Evolutionary conservation across 1,140 invertebrate genomes (phyloP).

Genomic region (Gryon sp.): DNA sequence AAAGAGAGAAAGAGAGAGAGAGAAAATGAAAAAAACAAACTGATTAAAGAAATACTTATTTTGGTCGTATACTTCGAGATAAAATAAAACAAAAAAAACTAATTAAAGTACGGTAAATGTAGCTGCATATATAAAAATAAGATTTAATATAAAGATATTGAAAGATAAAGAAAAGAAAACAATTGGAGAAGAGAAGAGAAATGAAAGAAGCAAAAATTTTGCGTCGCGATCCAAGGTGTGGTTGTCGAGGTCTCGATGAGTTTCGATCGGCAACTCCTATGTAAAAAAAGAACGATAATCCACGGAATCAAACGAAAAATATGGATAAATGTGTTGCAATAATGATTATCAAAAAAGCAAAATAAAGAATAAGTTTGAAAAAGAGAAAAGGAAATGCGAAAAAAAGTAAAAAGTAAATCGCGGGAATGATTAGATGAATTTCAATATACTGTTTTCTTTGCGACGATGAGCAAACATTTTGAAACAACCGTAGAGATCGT

Average conservation of each 20-base stretch:
- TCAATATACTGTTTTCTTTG: slow-evolving; percentile 44
- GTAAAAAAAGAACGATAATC: slow-evolving; percentile 21
- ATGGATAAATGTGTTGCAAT: slow-evolving; percentile 17
- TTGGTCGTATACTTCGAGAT: slow-evolving; percentile 57
- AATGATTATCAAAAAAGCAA: slow-evolving; percentile 15
- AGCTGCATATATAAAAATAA: slow-evolving; percentile 56
- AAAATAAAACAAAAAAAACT: slow-evolving; percentile 35
- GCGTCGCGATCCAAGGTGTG: slow-evolving; percentile 59
- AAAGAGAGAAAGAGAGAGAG: too few relatives aligned
- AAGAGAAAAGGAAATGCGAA: too few relatives aligned
- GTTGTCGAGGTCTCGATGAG: slow-evolving; percentile 56
- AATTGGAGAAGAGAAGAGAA: too few relatives aligned
- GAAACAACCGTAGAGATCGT: slow-evolving; percentile 14
- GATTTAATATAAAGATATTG: slow-evolving; percentile 17
- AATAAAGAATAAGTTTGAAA: not conserved
- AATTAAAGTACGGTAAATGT: slow-evolving; percentile 49
- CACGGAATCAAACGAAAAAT: slow-evolving; percentile 22
- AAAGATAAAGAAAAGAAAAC: too few relatives aligned
- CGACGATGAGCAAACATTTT: slow-evolving; percentile 17
- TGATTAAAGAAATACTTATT: slow-evolving; percentile 59
- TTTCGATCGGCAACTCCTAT: slow-evolving; percentile 62
- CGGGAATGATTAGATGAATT: too few relatives aligned
- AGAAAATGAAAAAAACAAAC: too few relatives aligned
- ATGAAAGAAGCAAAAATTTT: too few relatives aligned
- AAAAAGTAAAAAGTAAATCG: slow-evolving; percentile 23